Base-by-base conservation (phyloP, 2,113 vertebrate genomes). In the Centropus bengalensis region DNA sequence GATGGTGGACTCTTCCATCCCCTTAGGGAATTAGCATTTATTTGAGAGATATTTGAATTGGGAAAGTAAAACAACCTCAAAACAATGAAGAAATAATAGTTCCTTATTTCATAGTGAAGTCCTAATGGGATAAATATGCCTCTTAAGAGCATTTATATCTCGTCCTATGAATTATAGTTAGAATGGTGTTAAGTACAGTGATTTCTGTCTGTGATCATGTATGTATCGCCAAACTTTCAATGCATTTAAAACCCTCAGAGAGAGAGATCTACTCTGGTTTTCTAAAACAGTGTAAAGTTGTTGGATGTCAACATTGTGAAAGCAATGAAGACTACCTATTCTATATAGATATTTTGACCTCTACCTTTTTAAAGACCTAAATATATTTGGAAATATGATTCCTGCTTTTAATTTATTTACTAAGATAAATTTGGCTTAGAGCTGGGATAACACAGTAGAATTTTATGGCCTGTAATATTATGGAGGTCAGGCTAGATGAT, bases 391-490 rank as follows among this genome's bases (percentile, higher is more conserved):
- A 92, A 91, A 84, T 64, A 67, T 19, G 20, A 71, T 36, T 87
- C 8, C 27, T 62, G 52, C 2, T 30, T 94, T 93, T 49, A 60
- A 77, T 93, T 8, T 67, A 30, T 75, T 85, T 33, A 93, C 12
- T 66, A 87, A 73, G 66, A 96, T 56, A 76, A 84, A 79, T 70
- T 75, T 1, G 47, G 33, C 64, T 82, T 83, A 82, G 22, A 78
- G 44, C 24, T 86, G 33, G 30, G 40, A 30, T 71, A 93, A 64
- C 4, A 1, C 92, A 70, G 30, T 87, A 18, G 64, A 89, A 76
- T 79, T 91, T 93, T 96, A 92, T 93, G 51, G 54, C 18, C n/a
- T 93, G 14, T 64, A 60, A 36, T 94, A 91, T 82, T 82, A 81
- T 32, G 91, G 69, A 88, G 81, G 69, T 94, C 91, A 94, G 66